Evolutionary conservation across 1,140 invertebrate genomes (phyloP), one percentile per base, ranked within the genome.

Genomic region (Gerris buenoi): DNA sequence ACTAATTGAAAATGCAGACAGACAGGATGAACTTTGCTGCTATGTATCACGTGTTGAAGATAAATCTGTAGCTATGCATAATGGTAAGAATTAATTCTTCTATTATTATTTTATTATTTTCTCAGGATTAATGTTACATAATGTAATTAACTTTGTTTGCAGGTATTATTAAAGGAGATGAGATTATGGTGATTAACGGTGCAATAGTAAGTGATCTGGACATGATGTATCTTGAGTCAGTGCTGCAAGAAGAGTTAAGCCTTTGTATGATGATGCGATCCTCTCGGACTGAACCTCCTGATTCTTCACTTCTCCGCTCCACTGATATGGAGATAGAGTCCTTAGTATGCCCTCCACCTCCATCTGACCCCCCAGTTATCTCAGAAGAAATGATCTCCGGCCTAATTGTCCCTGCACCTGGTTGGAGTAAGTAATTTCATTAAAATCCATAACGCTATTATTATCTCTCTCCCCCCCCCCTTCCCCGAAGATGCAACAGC

Each of bases 161-260:
- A 95, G 94, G 93, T 74, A 89, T 98, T 75, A 93, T 94, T 76
- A 94, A 96, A 80, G 89, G 93, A 72, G 95, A 98, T 79, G 95
- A 98, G 80, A 96, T 98, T 76, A 93, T 98, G 86, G 93, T 98
- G 73, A 96, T 98, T 78, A 98, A 98, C 80, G 92, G 95, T 69
- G 93, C 94, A 69, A 93, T 97, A 75, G 94, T 98, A 59, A 93
- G 91, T 70, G 95, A 97, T 80, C 82, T 98, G 79, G 95, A 98
- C 83, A 98, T 98, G 95, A 97, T 98, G 90, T 97, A 95, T 82
- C 85, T 98, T 74, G 95, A 97, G 78, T 88, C 88, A 74, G 91
- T 97, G 33, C 82, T 98, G 67, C 93, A 97, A 79, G 95, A 97
- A 78, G 94, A 96, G 75, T 83, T 93, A 33, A 88, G 90, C 27